Evolutionary conservation across 2,888 invertebrate genomes (phyloP).

Genomic region (Epistrophella euchroma): DNA sequence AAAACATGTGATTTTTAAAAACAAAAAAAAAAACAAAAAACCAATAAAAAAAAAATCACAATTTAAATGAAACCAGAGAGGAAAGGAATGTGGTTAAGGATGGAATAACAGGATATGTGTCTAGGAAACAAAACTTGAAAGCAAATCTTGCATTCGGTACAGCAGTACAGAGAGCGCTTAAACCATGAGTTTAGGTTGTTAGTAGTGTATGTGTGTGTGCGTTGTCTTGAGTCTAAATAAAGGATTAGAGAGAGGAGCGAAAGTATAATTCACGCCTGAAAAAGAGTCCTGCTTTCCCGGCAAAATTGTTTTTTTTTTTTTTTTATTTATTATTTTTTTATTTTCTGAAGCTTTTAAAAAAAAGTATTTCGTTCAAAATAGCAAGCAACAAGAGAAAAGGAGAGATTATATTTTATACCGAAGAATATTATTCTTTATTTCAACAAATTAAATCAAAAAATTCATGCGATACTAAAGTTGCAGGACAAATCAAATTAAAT

Average conservation of each 20-base stretch:
- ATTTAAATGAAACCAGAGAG: conserved; percentile 31
- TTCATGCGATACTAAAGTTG: conserved; percentile 62
- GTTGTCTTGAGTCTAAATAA: conserved; percentile 40
- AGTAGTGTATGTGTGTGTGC: conserved; percentile 29
- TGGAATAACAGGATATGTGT: not conserved
- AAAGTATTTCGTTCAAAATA: conserved; percentile 38
- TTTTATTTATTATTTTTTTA: conserved; percentile 18
- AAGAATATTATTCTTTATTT: conserved; percentile 28
- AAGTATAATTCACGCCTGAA: conserved; percentile 33
- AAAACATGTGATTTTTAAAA: conserved; percentile 78
- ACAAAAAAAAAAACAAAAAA: conserved; percentile 74
- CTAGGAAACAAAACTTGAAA: conserved; percentile 32
- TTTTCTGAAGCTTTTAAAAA: conserved; percentile 47
- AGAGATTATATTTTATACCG: conserved; percentile 22
- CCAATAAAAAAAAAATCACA: conserved; percentile 50
- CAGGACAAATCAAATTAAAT: conserved; percentile 50
- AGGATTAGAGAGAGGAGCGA: conserved; percentile 10
- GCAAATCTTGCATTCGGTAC: conserved; percentile 40
- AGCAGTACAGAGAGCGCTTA: conserved; percentile 51
- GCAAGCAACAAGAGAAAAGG: conserved; percentile 52
- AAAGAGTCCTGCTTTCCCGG: conserved; percentile 83
- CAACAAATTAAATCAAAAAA: conserved; percentile 16
- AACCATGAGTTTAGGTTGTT: conserved; percentile 10
- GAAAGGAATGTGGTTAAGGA: conserved; percentile 1
- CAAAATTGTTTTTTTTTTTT: conserved; percentile 77